phyloP scores from a whole-genome alignment of 2,797 vertebrate genomes.

The Acanthornis magna region DNA sequence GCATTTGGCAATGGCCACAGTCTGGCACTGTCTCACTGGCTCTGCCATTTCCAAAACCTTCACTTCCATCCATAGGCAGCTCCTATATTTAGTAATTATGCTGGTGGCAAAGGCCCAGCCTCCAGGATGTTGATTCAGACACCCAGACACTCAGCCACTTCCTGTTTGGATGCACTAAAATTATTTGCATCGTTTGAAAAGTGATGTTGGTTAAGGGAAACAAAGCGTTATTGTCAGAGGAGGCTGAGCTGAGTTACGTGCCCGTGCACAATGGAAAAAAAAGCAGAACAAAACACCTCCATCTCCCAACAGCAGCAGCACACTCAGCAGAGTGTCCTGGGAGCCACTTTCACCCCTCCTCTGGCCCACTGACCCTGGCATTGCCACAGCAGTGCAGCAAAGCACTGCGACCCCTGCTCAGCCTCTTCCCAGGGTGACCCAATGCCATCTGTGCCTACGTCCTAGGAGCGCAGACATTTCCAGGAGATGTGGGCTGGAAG shows the following conservation, averaged over 20 bases:
- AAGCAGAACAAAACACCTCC: not conserved
- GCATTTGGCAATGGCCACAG: not conserved
- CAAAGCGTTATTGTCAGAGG: constrained; percentile 5
- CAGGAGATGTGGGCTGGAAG: not conserved
- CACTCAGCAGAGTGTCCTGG: not conserved
- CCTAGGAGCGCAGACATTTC: not conserved
- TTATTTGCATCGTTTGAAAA: constrained; percentile 51
- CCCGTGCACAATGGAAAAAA: not conserved
- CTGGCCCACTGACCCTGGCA: not conserved
- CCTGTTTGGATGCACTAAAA: constrained; percentile 66
- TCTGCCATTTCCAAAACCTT: not conserved
- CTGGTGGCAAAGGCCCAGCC: constrained; percentile 9
- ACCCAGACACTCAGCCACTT: constrained; percentile 60
- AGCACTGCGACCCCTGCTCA: not conserved
- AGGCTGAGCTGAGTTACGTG: not conserved
- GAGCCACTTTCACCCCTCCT: not conserved
- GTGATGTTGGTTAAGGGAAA: constrained; percentile 20
- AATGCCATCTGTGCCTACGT: not conserved
- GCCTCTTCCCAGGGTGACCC: not conserved
- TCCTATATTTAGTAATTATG: constrained; percentile 9
- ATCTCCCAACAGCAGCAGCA: not conserved
- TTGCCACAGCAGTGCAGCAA: not conserved
- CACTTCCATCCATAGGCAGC: not conserved
- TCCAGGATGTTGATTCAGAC: constrained; percentile 68
- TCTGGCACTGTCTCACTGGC: not conserved